These are phyloP conservation scores for Lerema accius DNA, from an alignment of 1,140 invertebrate genomes.

Conservation along the genomic window DNA sequence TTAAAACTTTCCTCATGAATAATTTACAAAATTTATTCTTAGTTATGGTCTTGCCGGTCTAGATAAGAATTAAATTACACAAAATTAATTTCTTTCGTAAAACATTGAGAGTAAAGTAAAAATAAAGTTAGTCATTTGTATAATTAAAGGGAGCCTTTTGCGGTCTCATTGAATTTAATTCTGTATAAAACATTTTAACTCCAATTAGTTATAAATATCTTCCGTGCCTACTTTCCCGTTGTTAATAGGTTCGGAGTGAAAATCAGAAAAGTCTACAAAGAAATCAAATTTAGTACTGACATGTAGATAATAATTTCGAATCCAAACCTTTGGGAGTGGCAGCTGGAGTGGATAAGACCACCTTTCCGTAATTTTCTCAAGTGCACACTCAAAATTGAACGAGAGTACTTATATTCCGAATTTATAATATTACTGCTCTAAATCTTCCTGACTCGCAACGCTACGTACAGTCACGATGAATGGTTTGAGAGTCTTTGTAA, in stretches of 20 bases:
- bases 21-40: conserved; percentile 78
- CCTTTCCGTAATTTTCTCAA: conserved; percentile 77
- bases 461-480: conserved; percentile 58
- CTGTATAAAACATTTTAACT: conserved; percentile 1
- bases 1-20: conserved; percentile 81
- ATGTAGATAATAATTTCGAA: conserved; percentile 62
- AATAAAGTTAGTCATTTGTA: conserved; percentile 66
- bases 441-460: conserved; percentile 57
- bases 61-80: conserved; percentile 77
- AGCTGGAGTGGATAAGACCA: conserved; percentile 68
- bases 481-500: conserved; percentile 40
- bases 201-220: conserved; percentile 1
- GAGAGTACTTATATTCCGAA: conserved; percentile 74
- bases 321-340: conserved; percentile 65
- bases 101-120: conserved; percentile 64
- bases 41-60: conserved; percentile 72
- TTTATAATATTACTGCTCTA: conserved; percentile 79
- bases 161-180: conserved; percentile 42
- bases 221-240: not conserved
- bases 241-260: conserved; percentile 15
- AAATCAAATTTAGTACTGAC: conserved; percentile 43
- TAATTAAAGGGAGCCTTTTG: conserved; percentile 57
- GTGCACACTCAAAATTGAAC: conserved; percentile 67
- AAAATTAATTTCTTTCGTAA: conserved; percentile 72
- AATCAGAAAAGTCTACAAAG: conserved; percentile 35